Conservation (phyloP, 2,113 vertebrate species). For the Calonectris borealis region DNA sequence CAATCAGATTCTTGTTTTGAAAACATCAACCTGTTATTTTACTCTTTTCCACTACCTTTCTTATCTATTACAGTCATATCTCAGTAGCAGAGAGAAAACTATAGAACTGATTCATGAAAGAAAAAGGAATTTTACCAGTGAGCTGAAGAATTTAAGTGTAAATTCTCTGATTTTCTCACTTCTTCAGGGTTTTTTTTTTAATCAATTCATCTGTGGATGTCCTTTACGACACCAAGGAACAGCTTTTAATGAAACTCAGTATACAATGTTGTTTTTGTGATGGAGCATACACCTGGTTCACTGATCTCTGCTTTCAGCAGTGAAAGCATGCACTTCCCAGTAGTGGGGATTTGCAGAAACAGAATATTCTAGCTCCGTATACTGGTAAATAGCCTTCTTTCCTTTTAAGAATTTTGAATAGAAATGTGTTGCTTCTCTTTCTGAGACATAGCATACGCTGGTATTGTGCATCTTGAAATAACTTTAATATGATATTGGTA, state of each 20-base stretch:
- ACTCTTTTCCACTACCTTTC: neutral
- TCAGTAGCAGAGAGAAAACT: neutral
- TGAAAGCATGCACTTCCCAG: neutral
- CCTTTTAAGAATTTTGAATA: neutral
- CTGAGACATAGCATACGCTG: neutral
- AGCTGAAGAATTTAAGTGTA: neutral
- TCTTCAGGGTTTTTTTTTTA: neutral
- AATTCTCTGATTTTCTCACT: neutral
- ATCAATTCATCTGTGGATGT: neutral
- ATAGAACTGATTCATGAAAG: neutral
- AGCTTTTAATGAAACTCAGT: neutral
- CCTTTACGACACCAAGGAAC: neutral
- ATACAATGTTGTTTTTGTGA: neutral
- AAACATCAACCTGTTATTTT: neutral
- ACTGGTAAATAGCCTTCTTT: neutral
- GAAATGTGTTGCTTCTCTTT: neutral
- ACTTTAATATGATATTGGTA: neutral
- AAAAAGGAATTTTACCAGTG: neutral
- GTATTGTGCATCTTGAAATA: neutral
- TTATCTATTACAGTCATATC: neutral
- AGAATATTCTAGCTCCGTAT: neutral
- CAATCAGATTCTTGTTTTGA: neutral
- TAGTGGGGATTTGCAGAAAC: neutral
- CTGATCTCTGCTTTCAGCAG: neutral
- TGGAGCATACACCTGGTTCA: neutral